phyloP scores from a whole-genome alignment of 2,888 invertebrate genomes.

The Caenorhabditis sulstoni region DNA sequence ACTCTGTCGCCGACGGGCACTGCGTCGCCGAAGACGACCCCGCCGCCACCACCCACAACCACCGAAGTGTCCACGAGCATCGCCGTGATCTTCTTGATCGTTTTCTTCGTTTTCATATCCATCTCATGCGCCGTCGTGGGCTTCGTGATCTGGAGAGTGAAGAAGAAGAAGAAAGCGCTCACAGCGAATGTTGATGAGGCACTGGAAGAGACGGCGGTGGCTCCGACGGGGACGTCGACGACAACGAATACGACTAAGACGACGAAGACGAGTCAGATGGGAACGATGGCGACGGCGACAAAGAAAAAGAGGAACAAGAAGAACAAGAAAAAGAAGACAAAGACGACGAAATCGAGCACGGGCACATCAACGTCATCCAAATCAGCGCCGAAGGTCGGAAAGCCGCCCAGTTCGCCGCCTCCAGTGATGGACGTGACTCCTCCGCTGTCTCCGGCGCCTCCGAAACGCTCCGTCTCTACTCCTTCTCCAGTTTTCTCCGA shows the following conservation, averaged over 20 bases:
- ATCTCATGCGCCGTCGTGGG: neutral
- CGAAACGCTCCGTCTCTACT: too few species aligned
- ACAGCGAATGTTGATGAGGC: neutral
- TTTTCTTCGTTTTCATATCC: neutral
- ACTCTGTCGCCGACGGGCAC: neutral
- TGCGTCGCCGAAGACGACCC: neutral
- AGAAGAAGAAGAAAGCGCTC: neutral
- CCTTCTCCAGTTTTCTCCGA: too few species aligned
- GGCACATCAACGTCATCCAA: neutral
- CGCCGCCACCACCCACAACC: slow-evolving; percentile 2
- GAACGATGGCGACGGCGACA: neutral
- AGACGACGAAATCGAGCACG: neutral
- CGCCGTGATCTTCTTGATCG: neutral
- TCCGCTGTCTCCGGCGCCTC: too few species aligned
- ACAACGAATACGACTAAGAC: neutral
- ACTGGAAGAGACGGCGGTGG: neutral
- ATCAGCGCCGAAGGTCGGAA: neutral
- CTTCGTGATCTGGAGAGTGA: neutral
- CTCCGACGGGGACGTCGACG: neutral
- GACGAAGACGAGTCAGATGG: neutral
- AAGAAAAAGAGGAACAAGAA: neutral
- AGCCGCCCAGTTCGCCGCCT: neutral
- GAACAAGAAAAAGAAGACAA: slow-evolving; percentile 6
- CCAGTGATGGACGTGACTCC: too few species aligned
- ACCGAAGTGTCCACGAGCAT: neutral